Base-by-base conservation (phyloP, 2,797 vertebrate genomes). In the Sus cebifrons region DNA sequence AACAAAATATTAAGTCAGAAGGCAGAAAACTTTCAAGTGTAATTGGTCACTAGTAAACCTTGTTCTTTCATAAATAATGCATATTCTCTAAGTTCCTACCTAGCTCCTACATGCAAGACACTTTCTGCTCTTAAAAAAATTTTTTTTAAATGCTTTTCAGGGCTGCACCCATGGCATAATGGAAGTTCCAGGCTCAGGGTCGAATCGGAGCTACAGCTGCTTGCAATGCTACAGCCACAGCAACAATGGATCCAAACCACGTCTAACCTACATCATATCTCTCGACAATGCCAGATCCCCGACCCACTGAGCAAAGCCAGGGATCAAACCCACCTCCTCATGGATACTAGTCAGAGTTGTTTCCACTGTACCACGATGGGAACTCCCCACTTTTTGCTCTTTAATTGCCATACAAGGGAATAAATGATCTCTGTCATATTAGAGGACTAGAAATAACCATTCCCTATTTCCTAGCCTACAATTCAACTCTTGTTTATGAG, bases 1-100 rank as follows among this genome's bases (percentile, higher is more conserved):
- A 96, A 88, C 27, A n/a, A 97, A 95, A 96, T 71, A 70, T 67
- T 86, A 93, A 88, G 58, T 93, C 54, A 94, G 79, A 96, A 95
- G n/a, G 18, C 52, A 87, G 65, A 70, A 84, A 91, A 25, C 67
- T 81, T 96, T 89, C 56, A 95, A 94, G 67, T 94, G 52, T 95
- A 94, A 96, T 83, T 74, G 91, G 60, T 91, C 77, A 92, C 73
- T 91, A 93, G 56, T 74, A 86, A 95, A 91, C 1, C 15, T 84
- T 83, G 49, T n/a, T 87, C 21, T 91, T 15, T 65, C 25, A 21
- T 86, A 89, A 89, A 91, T 86, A 91, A 86, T 75, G 10, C 16
- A 79, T 25, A 87, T 94, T 65, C 25, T 87, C 5, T 64, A 65
- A 40, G 40, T 92, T 91, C 6, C n/a, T 36, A 73, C 11, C 13